A percentile compares a stretch with the other conserved stretches of the same genome.
phyloP scores from a whole-genome alignment of 30 jellyfish, hydroid and myxozoan genomes.

The Hydractinia symbiolongicarpus region DNA sequence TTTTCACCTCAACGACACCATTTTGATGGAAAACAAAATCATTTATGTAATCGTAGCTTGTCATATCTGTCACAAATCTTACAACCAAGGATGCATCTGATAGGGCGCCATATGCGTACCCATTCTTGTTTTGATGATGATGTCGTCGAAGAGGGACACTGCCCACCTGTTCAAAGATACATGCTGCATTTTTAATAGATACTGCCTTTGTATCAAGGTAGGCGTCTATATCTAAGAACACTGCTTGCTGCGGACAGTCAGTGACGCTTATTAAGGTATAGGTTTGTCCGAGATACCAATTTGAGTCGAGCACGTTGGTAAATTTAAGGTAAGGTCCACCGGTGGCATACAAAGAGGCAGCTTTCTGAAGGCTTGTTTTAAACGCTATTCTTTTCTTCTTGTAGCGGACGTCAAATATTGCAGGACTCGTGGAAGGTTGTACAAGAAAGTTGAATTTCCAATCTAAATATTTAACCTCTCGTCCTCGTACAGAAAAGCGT shows the following conservation, averaged over 20 bases:
- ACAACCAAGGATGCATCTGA: conserved; percentile 56
- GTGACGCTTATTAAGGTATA: conserved; percentile 41
- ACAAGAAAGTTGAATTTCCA: conserved; percentile 64
- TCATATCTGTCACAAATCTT: conserved; percentile 43
- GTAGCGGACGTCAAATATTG: conserved; percentile 64
- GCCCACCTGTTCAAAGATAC: conserved; percentile 52
- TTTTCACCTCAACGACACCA: conserved; percentile 62
- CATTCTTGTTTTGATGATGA: conserved; percentile 19
- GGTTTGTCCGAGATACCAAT: conserved; percentile 36
- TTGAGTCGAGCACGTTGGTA: conserved; percentile 48
- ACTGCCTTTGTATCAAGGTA: conserved; percentile 34
- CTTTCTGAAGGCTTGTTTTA: conserved; percentile 73
- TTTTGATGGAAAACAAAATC: conserved; percentile 71
- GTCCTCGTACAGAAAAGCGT: conserved; percentile 56
- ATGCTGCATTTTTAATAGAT: conserved; percentile 31
- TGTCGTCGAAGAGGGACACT: conserved; percentile 63
- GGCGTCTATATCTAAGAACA: conserved; percentile 35
- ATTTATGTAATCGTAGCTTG: conserved; percentile 53
- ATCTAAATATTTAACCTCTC: conserved; percentile 51
- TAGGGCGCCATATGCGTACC: conserved; percentile 29
- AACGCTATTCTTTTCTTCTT: conserved; percentile 49
- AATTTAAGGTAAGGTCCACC: conserved; percentile 52
- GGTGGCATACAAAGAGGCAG: conserved; percentile 61
- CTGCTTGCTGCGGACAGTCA: conserved; percentile 81
- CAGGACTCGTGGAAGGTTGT: conserved; percentile 70